A percentile compares a stretch with the other conserved stretches of the same genome.
Conservation (phyloP, 2,888 invertebrate genomes). For the Rhagium mordax region DNA sequence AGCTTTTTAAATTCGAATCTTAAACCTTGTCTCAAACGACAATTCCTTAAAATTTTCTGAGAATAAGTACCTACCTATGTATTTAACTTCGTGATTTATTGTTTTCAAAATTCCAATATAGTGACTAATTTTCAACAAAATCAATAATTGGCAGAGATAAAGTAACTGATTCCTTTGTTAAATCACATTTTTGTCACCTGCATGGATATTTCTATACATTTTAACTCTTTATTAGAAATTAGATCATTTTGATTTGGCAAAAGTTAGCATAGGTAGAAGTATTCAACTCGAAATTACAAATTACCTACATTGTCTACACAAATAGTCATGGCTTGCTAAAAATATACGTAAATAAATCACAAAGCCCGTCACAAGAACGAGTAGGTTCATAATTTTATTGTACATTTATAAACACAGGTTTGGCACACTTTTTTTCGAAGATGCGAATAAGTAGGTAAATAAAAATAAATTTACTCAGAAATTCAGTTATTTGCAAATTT, state of each 20-base stretch:
- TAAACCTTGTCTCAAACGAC: too few species aligned
- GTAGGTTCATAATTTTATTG: not conserved
- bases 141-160: not conserved
- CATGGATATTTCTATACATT: not conserved
- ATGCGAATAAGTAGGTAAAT: not conserved
- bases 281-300: too few species aligned
- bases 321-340: not conserved
- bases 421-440: not conserved
- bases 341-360: not conserved
- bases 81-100: too few species aligned
- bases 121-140: not conserved
- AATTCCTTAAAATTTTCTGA: too few species aligned
- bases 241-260: not conserved
- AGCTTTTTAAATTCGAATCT: too few species aligned
- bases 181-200: not conserved
- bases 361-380: too few species aligned
- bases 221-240: not conserved
- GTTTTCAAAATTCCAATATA: not conserved
- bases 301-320: not conserved
- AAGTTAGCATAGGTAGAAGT: too few species aligned
- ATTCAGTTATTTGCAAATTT: not conserved
- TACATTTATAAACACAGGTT: not conserved
- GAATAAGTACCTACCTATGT: too few species aligned
- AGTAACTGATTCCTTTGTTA: not conserved
- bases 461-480: not conserved